Evolutionary conservation across 2,888 invertebrate species (phyloP).

Genomic region (Ophion obscuratus): DNA sequence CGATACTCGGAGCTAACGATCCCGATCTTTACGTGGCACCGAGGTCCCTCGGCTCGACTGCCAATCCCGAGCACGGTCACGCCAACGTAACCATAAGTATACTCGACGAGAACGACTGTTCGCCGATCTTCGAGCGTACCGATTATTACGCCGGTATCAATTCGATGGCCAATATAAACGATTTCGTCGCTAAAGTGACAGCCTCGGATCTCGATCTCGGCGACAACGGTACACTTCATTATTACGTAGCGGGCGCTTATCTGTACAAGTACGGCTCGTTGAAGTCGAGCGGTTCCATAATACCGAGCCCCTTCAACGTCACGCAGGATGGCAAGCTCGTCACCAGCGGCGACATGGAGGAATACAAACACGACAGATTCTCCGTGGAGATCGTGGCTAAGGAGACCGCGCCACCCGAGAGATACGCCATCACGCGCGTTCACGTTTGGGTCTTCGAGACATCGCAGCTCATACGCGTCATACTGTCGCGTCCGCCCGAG

Average conservation of each 20-base stretch:
- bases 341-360: conserved; percentile 93
- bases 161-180: conserved; percentile 91
- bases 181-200: conserved; percentile 89
- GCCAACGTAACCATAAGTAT: conserved; percentile 90
- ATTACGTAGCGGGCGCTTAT: conserved; percentile 92
- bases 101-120: conserved; percentile 94
- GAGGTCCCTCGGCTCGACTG: conserved; percentile 52
- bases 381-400: conserved; percentile 93
- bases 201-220: conserved; percentile 94
- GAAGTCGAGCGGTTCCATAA: conserved; percentile 92
- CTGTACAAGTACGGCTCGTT: conserved; percentile 92
- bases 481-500: conserved; percentile 92
- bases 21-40: conserved; percentile 88
- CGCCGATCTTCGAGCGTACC: conserved; percentile 89
- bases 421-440: conserved; percentile 91
- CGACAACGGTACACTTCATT: conserved; percentile 92
- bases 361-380: conserved; percentile 95
- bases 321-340: conserved; percentile 89
- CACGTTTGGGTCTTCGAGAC: conserved; percentile 96
- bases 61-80: conserved; percentile 87
- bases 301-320: conserved; percentile 94
- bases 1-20: conserved; percentile 93
- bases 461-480: conserved; percentile 92
- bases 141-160: conserved; percentile 91
- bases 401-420: conserved; percentile 91